Evolutionary conservation across 2,113 vertebrate species (phyloP).

Genomic region (Cyanocitta stelleri): DNA sequence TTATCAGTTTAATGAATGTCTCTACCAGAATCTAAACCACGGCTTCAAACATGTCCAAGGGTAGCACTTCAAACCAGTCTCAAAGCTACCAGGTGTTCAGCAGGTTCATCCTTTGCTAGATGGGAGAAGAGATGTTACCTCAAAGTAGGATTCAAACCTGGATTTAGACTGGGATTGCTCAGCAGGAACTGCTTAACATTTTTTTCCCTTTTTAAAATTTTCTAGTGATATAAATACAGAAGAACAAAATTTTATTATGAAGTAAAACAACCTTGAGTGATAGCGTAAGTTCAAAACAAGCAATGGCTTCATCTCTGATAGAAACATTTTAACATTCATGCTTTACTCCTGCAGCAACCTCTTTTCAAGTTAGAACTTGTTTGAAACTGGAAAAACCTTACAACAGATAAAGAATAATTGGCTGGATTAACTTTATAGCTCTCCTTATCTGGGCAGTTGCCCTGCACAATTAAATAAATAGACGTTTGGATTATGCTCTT

Average conservation of each 20-base stretch:
- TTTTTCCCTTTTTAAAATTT: background rate
- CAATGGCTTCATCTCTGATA: background rate
- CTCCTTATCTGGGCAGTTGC: conserved; percentile 63
- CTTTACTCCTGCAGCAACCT: background rate
- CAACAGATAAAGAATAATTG: conserved; percentile 48
- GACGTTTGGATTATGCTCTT: background rate
- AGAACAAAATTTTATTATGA: background rate
- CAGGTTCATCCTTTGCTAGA: background rate
- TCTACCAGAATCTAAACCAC: background rate
- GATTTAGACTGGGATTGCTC: background rate
- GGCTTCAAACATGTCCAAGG: background rate
- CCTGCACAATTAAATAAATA: conserved; percentile 59
- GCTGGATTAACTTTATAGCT: conserved; percentile 50
- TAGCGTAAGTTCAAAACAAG: background rate
- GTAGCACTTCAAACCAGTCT: background rate
- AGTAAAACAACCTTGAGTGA: background rate
- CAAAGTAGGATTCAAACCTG: background rate
- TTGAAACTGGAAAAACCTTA: conserved; percentile 5
- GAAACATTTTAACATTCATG: background rate
- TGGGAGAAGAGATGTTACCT: background rate
- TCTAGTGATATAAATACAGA: background rate
- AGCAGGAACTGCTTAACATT: background rate
- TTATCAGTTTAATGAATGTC: conserved; percentile 19
- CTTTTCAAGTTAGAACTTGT: conserved; percentile 45
- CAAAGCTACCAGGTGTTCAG: background rate